phyloP scores from a whole-genome alignment of 2,888 invertebrate species.

The Caenorhabditis doughertyi region DNA sequence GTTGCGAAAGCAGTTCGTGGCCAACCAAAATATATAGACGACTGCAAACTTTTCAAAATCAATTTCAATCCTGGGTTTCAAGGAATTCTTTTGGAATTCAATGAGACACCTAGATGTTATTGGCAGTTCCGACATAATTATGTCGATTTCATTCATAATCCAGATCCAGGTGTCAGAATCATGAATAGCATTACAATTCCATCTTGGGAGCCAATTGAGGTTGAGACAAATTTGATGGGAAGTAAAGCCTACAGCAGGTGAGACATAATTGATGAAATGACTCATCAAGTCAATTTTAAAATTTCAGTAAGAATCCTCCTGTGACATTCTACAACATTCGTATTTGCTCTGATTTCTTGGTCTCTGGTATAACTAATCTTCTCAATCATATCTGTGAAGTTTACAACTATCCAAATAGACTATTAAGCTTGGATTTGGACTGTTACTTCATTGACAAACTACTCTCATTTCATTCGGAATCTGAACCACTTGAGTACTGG shows the following conservation, averaged over 20 bases:
- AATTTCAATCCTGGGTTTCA: not conserved
- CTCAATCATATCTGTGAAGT: not conserved
- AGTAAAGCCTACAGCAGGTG: not conserved
- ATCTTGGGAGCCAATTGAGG: not conserved
- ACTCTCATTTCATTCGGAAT: not conserved
- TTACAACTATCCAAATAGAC: not conserved
- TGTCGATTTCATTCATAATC: not conserved
- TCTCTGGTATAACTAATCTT: not conserved
- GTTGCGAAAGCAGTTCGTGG: not conserved
- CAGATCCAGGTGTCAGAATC: not conserved
- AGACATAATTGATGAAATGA: no score
- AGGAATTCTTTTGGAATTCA: constrained; percentile 1
- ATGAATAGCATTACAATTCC: not conserved
- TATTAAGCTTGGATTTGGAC: constrained; percentile 5
- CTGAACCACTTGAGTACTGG: not conserved
- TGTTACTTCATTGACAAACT: not conserved
- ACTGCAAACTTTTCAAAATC: constrained; percentile 7
- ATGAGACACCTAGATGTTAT: not conserved
- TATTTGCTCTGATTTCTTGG: not conserved
- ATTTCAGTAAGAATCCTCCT: not conserved
- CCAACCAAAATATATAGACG: not conserved
- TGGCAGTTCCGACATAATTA: not conserved
- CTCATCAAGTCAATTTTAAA: no score
- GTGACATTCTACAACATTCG: not conserved
- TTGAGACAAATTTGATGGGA: not conserved